Evolutionary conservation across 1,140 invertebrate genomes (phyloP).

Genomic region (Eumeta japonica): DNA sequence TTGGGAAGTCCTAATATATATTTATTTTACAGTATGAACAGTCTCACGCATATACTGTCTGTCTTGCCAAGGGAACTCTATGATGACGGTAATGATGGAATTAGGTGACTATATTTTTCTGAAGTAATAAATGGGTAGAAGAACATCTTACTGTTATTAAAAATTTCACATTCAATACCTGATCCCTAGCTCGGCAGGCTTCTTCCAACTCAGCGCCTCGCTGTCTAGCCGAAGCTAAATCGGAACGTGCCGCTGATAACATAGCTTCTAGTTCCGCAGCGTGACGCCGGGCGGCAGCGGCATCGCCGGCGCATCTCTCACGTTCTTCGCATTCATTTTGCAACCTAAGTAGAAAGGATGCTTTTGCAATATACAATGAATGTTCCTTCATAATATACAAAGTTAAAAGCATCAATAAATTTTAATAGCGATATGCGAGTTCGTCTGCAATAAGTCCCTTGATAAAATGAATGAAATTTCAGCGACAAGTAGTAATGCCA

Average conservation of each 20-base stretch:
- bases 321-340: slow-evolving; percentile 74
- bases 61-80: no score
- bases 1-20: no score
- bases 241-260: slow-evolving; percentile 70
- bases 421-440: background rate
- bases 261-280: slow-evolving; percentile 72
- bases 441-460: background rate
- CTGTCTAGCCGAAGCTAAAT: slow-evolving; percentile 64
- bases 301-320: slow-evolving; percentile 69
- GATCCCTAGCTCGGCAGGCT: slow-evolving; percentile 69
- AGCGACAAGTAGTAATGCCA: no score
- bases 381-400: background rate
- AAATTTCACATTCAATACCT: slow-evolving; percentile 30
- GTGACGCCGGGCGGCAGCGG: slow-evolving; percentile 73
- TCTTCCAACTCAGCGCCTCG: slow-evolving; percentile 78
- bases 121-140: no score
- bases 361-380: background rate
- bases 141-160: background rate
- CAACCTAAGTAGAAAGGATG: slow-evolving; percentile 56
- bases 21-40: no score
- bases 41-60: background rate
- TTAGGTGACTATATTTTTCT: no score
- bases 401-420: background rate
- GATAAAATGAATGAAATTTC: background rate
- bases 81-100: slow-evolving; percentile 38